Base-by-base conservation (phyloP, 2,888 invertebrate genomes). In the Criorhina ranunculi region DNA sequence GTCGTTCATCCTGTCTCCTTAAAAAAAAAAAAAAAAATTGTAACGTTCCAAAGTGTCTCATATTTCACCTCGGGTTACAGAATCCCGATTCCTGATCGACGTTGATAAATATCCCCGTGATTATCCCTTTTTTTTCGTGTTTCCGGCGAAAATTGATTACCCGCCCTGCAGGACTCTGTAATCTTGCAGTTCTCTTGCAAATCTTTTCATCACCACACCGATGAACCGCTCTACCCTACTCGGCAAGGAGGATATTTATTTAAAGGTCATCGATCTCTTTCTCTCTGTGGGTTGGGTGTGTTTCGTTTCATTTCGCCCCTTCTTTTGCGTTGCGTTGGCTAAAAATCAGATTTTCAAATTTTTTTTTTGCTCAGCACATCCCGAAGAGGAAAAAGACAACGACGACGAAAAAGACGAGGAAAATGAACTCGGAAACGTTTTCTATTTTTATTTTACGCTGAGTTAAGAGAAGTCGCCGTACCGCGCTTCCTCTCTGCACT, bases 121-220 rank as follows among this genome's bases (percentile, higher is more conserved):
- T 83, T 83, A 83, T 83, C 79, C 73, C 24, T 67, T 67, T 67
- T 77, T 31, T 57, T 35, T 31, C 15, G 15, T 53, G 67, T 79
- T 83, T 79, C 73, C 57, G 79, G 55, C 69, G 73, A 83, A 69
- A 79, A 83, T 83, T 83, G 83, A 83, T 83, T 83, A 57, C 79
- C 46, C 44, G 69, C 79, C 83, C 83, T 64, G 69, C 35, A 78
- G 72, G 67, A 40, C 46, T 53, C 3, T 9, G 33, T 72, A 72
- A 51, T 72, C 59, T 66, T 67, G 51, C 59, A 82, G 53, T 31
- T 46, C 12, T 59, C 37, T 51, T 24, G 75, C 69, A 49, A 60
- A 62, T 49, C 59, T 59, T 70, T 70, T 64, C 29, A 46, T 35
- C 51, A 62, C 35, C 53, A 29, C 44, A 19, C 19, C 35, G 12